Conservation (phyloP, 2,888 invertebrate genomes). For the Chrysolina americana region DNA sequence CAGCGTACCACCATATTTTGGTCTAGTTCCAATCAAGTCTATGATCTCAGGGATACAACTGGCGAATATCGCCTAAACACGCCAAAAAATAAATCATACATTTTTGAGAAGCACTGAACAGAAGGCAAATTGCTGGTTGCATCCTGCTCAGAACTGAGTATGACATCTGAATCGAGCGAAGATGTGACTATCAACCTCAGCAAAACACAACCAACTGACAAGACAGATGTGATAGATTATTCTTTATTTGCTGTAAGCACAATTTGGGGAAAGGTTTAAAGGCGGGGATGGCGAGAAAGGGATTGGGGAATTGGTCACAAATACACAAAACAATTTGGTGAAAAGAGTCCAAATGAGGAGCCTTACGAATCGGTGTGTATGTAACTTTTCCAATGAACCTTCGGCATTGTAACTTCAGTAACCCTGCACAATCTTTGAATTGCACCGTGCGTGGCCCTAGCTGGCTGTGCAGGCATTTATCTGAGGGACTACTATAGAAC, state of each 20-base stretch:
- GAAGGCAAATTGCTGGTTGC: slow-evolving; percentile 7
- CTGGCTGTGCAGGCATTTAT: slow-evolving; percentile 69
- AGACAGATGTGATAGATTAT: slow-evolving; percentile 43
- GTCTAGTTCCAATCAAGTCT: slow-evolving; percentile 99
- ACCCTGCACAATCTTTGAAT: slow-evolving; percentile 62
- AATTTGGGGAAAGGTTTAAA: slow-evolving; percentile 35
- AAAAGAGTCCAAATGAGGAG: slow-evolving; percentile 67
- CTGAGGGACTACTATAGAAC: slow-evolving; percentile 64
- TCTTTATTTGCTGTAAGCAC: slow-evolving; percentile 51
- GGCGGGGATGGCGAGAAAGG: slow-evolving; percentile 37
- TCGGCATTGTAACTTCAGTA: slow-evolving; percentile 35
- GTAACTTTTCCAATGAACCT: slow-evolving; percentile 40
- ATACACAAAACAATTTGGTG: slow-evolving; percentile 40
- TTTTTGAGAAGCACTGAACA: slow-evolving; percentile 53
- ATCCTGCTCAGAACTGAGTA: slow-evolving; percentile 43
- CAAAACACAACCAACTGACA: slow-evolving; percentile 50
- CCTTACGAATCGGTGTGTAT: slow-evolving; percentile 63
- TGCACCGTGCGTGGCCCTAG: slow-evolving; percentile 68
- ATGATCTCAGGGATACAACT: slow-evolving; percentile 99
- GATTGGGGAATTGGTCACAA: slow-evolving; percentile 48
- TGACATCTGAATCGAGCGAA: neutral
- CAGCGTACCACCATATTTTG: slow-evolving; percentile 99
- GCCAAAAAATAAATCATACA: slow-evolving; percentile 74
- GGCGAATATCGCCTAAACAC: slow-evolving; percentile 98
- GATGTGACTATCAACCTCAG: neutral